Conservation (phyloP, 2,888 invertebrate species). For the Drosophila anomalipes region DNA sequence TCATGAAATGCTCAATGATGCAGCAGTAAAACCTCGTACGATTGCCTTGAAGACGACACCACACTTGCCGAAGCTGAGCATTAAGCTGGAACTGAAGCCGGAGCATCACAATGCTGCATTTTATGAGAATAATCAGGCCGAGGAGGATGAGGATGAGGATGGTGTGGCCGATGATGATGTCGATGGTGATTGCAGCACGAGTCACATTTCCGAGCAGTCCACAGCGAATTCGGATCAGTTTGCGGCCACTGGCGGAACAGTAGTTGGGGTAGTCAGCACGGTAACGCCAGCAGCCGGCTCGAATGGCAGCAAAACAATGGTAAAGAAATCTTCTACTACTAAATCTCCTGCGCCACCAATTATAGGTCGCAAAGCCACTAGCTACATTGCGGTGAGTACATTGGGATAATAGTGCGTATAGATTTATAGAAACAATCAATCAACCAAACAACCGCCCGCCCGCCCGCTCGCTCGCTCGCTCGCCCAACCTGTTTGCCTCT, state of each 20-base stretch:
- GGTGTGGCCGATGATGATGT: slow-evolving; percentile 68
- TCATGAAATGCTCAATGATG: neutral
- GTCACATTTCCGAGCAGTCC: slow-evolving; percentile 75
- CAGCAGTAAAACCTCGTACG: slow-evolving; percentile 78
- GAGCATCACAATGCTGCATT: slow-evolving; percentile 84
- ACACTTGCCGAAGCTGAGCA: slow-evolving; percentile 82
- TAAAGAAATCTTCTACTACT: slow-evolving; percentile 83
- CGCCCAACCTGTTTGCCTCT: slow-evolving; percentile 8
- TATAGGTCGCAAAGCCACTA: slow-evolving; percentile 88
- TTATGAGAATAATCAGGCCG: slow-evolving; percentile 78
- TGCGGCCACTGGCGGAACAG: slow-evolving; percentile 5
- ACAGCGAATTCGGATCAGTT: slow-evolving; percentile 65
- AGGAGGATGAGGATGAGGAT: slow-evolving; percentile 79
- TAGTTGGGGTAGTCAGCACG: slow-evolving; percentile 26
- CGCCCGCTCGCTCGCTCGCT: slow-evolving; percentile 34
- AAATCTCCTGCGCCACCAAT: slow-evolving; percentile 86
- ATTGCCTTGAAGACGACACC: slow-evolving; percentile 83
- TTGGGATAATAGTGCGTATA: slow-evolving; percentile 77
- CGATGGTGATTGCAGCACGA: slow-evolving; percentile 81
- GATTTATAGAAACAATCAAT: slow-evolving; percentile 62
- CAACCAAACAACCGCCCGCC: slow-evolving; percentile 20
- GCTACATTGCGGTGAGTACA: slow-evolving; percentile 87
- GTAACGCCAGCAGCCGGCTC: slow-evolving; percentile 44
- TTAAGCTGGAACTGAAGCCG: slow-evolving; percentile 84
- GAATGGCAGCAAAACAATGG: slow-evolving; percentile 64